Evolutionary conservation across 2,797 vertebrate genomes (phyloP).

Genomic region (Malacoraja senta): DNA sequence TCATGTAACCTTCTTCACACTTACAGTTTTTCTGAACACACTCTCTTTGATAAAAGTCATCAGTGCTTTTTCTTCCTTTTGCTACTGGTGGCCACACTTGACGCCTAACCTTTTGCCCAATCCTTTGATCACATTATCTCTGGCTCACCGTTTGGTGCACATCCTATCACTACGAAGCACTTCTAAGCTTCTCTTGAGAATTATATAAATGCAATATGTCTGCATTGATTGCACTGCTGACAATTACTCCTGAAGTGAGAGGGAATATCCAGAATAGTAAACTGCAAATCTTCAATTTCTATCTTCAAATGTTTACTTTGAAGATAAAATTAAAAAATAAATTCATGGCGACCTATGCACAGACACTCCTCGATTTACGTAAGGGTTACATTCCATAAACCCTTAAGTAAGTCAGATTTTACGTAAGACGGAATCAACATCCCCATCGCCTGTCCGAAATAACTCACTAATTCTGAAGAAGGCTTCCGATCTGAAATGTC

Average conservation of each 20-base stretch:
- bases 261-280: neutral
- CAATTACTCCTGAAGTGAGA: neutral
- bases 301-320: neutral
- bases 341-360: neutral
- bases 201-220: neutral
- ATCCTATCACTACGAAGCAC: neutral
- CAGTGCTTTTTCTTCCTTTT: neutral
- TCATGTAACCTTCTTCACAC: neutral
- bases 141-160: neutral
- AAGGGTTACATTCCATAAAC: no score
- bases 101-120: no score
- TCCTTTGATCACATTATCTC: neutral
- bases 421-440: no score
- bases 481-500: no score
- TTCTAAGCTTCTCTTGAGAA: neutral
- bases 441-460: no score
- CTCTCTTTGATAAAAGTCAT: neutral
- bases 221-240: neutral
- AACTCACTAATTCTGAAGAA: no score
- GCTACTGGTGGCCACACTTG: neutral
- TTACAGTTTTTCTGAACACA: neutral
- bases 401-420: no score
- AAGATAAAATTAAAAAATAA: neutral
- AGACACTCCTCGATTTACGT: no score
- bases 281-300: neutral